A percentile compares a stretch with the other conserved stretches of the same genome.
Evolutionary conservation across 2,113 vertebrate species (phyloP).

Genomic region (Aix galericulata): DNA sequence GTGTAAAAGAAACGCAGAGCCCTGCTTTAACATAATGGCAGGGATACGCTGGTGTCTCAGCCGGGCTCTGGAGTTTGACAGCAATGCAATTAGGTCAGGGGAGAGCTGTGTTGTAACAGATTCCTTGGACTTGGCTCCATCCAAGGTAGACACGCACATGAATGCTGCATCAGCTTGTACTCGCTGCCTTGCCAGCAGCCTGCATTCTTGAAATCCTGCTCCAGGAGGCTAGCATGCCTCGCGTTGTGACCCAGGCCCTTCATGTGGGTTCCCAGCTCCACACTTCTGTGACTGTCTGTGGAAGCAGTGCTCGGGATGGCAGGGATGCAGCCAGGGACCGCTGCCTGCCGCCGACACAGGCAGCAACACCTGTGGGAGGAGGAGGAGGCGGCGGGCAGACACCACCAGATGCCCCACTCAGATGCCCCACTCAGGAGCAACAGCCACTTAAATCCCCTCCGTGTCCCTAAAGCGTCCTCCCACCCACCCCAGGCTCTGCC

Average conservation of each 20-base stretch:
- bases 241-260: background rate
- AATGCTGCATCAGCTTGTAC: background rate
- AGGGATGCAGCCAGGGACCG: background rate
- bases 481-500: background rate
- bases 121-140: conserved; percentile 12
- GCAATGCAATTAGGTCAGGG: too few species aligned
- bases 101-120: background rate
- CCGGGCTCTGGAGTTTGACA: too few species aligned
- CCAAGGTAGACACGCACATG: background rate
- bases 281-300: background rate
- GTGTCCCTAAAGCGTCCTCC: background rate
- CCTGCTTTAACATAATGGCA: background rate
- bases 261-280: background rate
- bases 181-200: background rate
- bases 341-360: background rate
- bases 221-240: background rate
- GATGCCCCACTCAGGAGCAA: background rate
- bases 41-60: background rate
- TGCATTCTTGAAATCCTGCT: background rate
- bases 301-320: background rate
- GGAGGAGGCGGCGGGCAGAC: background rate
- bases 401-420: background rate
- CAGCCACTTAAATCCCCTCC: background rate
- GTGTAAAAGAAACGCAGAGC: background rate
- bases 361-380: background rate